Evolutionary conservation across 2,797 vertebrate genomes (phyloP).

Genomic region (Acrossocheilus wenchowensis): DNA sequence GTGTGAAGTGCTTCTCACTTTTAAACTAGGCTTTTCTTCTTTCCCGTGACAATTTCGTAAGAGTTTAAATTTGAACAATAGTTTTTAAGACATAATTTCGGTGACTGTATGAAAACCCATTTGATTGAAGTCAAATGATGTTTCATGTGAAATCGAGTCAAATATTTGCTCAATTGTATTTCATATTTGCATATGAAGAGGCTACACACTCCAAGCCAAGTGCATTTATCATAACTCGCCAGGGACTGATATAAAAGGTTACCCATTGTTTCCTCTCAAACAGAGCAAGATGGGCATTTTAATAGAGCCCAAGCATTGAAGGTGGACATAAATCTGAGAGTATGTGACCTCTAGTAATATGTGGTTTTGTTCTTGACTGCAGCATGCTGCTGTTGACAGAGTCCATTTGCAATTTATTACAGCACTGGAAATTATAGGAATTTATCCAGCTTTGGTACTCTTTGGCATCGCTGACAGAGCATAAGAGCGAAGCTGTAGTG

Average conservation of each 20-base stretch:
- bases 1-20: background rate
- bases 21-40: background rate
- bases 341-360: slow-evolving; percentile 8
- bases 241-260: slow-evolving; percentile 24
- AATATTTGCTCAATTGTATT: background rate
- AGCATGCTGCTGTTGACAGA: background rate
- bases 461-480: background rate
- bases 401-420: slow-evolving; percentile 31
- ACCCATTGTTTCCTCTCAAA: slow-evolving; percentile 6
- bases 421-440: slow-evolving; percentile 10
- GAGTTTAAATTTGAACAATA: background rate
- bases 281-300: slow-evolving; percentile 17
- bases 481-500: background rate
- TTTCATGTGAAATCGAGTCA: background rate
- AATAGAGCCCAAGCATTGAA: background rate
- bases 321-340: slow-evolving; percentile 5
- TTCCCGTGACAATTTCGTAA: background rate
- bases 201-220: background rate
- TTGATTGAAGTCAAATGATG: background rate
- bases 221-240: slow-evolving; percentile 10
- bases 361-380: slow-evolving; percentile 16
- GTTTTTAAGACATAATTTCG: background rate
- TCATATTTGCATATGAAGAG: background rate
- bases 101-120: background rate
- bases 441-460: background rate